Evolutionary conservation across 2,113 vertebrate species (phyloP), one percentile per base, ranked within the genome.

Genomic region (Lanius collurio): DNA sequence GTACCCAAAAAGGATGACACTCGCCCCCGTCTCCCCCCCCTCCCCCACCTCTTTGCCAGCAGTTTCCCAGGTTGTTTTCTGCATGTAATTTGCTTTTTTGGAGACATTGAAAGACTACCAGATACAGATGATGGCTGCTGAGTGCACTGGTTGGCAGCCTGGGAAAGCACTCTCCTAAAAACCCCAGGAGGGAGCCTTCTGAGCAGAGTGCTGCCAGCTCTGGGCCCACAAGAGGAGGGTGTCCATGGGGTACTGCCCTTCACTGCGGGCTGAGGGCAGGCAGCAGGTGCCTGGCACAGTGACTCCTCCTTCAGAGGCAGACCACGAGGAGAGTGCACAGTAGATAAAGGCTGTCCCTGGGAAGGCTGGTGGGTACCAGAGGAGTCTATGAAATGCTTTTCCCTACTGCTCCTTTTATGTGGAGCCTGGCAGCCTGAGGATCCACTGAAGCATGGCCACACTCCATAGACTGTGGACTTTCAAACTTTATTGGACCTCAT

Each of bases 131-230:
- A 31, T 1, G 15, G 50, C 84, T 57, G 77, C 74, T 69, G 33
- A 87, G 64, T 1, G 2, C 0, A 0, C 62, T 47, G 30, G 23
- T 69, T 82, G 0, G 0, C 65, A 80, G 83, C 24, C 39, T 74
- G 73, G 73, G 68, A 89, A 90, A 80, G 44, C 53, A 7, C 10
- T 73, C 21, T 57, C n/a, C 11, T 11, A 39, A 41, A 22, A 83
- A 39, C 24, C 71, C 63, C 63, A 6, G 31, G 42, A 83, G 71
- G 76, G 15, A 83, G 13, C 3, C 13, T 42, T 83, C 16, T 50
- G 50, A 86, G 76, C 53, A 26, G 71, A 44, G 57, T 1, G 4
- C 53, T 63, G 47, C 70, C 85, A 70, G 86, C 59, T 64, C 46
- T 13, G 24, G 2, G 8, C n/a, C 53, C 6, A 11, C 68, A 3